phyloP scores from a whole-genome alignment of 2,888 invertebrate genomes.

The Amphipyra tragopoginis region DNA sequence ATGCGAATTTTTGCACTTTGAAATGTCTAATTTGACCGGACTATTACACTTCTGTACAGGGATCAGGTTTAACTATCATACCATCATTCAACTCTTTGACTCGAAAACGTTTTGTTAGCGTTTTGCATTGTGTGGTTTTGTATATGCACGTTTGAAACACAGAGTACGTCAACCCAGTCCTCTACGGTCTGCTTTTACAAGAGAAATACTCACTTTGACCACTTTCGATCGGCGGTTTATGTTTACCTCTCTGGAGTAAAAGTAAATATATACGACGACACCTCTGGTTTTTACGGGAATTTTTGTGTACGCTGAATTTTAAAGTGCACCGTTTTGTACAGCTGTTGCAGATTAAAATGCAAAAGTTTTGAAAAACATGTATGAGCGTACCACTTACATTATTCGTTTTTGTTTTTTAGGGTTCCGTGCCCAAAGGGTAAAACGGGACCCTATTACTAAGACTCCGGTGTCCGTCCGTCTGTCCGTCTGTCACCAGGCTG shows the following conservation, averaged over 20 bases:
- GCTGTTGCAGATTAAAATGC: too few species aligned
- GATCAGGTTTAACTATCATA: not conserved
- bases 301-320: not conserved
- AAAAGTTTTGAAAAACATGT: too few species aligned
- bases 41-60: too few species aligned
- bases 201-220: slow-evolving; percentile 27
- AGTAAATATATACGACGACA: slow-evolving; percentile 6
- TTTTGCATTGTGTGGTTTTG: not conserved
- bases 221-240: slow-evolving; percentile 2
- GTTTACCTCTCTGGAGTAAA: slow-evolving; percentile 1
- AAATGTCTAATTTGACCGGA: too few species aligned
- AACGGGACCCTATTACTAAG: too few species aligned
- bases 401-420: too few species aligned
- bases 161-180: not conserved
- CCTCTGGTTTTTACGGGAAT: not conserved
- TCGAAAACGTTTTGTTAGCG: slow-evolving; percentile 5
- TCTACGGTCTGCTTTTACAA: slow-evolving; percentile 10
- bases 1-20: too few species aligned
- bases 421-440: too few species aligned
- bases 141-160: not conserved
- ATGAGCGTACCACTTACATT: too few species aligned
- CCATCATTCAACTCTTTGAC: not conserved
- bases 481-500: too few species aligned
- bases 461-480: too few species aligned
- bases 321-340: not conserved